Evolutionary conservation across 1,140 invertebrate species (phyloP).

Genomic region (Physella acuta): DNA sequence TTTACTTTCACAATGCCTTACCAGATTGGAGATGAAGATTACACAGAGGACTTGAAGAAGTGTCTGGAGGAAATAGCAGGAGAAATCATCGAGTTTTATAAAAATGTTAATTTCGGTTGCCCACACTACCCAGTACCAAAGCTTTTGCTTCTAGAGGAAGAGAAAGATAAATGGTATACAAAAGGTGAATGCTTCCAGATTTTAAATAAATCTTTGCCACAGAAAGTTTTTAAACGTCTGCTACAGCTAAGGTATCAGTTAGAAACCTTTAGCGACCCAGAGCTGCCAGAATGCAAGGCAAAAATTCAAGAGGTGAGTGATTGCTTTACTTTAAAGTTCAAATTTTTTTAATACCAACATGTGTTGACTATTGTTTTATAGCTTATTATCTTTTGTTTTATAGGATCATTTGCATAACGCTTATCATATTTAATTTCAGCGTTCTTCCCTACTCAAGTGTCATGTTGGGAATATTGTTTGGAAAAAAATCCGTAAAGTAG

Average conservation of each 20-base stretch:
- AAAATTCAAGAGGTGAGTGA: not conserved
- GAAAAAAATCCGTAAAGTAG: not conserved
- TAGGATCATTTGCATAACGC: not conserved
- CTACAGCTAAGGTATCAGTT: not conserved
- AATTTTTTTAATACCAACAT: not conserved
- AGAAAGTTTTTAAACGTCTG: not conserved
- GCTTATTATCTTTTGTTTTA: not conserved
- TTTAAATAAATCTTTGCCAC: not conserved
- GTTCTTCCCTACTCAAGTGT: not conserved
- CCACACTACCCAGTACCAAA: constrained; percentile 7
- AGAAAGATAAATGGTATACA: constrained; percentile 1
- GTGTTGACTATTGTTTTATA: not conserved
- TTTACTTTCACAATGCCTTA: not conserved
- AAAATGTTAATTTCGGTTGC: not conserved
- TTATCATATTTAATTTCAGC: not conserved
- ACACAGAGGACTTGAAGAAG: not conserved
- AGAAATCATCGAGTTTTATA: not conserved
- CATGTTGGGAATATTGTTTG: constrained; percentile 5
- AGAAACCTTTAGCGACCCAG: no score
- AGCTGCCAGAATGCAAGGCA: no score
- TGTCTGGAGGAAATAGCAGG: not conserved
- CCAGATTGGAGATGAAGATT: not conserved
- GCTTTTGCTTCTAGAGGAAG: constrained; percentile 2
- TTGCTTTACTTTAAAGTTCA: not conserved
- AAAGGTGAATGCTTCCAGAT: not conserved